Percentiles rank a stretch among this genome's conserved stretches.
Conservation (phyloP, 1,140 invertebrate species). For the Pomphorhynchus laevis region DNA sequence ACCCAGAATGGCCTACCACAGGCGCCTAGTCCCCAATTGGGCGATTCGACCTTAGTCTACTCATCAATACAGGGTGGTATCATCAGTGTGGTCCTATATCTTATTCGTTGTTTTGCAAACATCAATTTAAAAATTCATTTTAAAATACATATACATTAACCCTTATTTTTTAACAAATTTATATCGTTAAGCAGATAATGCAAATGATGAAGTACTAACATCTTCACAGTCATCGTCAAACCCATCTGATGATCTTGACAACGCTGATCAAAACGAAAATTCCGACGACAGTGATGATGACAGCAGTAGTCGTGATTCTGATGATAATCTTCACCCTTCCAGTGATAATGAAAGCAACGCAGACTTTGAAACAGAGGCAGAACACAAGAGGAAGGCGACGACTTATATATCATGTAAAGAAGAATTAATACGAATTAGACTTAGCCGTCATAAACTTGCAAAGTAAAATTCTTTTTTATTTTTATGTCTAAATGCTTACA, state of each 20-base stretch:
- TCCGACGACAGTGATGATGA: slow-evolving; percentile 9
- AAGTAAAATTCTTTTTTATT: slow-evolving; percentile 17
- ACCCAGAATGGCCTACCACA: no score
- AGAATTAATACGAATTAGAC: slow-evolving; percentile 45
- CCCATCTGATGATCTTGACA: slow-evolving; percentile 1
- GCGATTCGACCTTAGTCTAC: no score
- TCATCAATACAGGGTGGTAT: no score
- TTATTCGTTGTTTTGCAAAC: no score
- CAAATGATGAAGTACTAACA: no score
- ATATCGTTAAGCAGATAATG: no score
- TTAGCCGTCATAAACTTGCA: slow-evolving; percentile 64
- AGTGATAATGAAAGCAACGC: not conserved
- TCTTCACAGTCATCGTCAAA: no score
- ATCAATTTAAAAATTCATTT: no score
- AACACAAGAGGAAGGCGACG: slow-evolving; percentile 4
- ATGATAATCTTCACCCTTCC: slow-evolving; percentile 23
- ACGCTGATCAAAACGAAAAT: not conserved
- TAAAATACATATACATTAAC: no score
- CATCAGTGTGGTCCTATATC: no score
- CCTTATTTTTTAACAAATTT: no score
- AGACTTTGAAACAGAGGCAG: slow-evolving; percentile 11
- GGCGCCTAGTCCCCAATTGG: no score
- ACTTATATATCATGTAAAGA: slow-evolving; percentile 30
- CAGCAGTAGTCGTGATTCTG: slow-evolving; percentile 9
- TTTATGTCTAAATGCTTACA: slow-evolving; percentile 10